Percentiles rank a stretch among this genome's conserved stretches.
phyloP scores from a whole-genome alignment of 2,888 invertebrate genomes.

The Amphipoea lucens region DNA sequence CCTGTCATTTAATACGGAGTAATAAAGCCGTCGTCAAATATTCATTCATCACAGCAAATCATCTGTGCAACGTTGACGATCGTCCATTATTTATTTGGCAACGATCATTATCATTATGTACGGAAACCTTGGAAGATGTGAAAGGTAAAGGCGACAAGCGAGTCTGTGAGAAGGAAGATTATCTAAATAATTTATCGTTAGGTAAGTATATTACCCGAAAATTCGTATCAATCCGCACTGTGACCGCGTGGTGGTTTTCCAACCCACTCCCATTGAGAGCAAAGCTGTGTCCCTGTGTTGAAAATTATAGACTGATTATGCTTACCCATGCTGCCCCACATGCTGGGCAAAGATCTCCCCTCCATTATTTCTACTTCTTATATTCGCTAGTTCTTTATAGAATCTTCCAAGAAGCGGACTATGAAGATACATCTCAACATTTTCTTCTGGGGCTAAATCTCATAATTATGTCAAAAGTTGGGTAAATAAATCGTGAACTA shows the following conservation, averaged over 20 bases:
- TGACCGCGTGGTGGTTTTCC: background rate
- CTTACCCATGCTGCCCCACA: background rate
- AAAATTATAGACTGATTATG: background rate
- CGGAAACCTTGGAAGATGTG: constrained; percentile 66
- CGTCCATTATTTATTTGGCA: constrained; percentile 86
- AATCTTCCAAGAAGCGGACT: background rate
- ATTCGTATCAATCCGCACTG: background rate
- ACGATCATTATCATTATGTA: constrained; percentile 81
- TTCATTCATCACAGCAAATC: constrained; percentile 85
- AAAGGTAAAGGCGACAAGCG: constrained; percentile 57
- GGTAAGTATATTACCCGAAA: background rate
- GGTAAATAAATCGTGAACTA: background rate
- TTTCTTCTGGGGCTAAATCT: background rate
- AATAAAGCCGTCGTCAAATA: constrained; percentile 67
- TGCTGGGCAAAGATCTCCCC: background rate
- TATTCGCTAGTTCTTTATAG: background rate
- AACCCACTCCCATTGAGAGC: background rate
- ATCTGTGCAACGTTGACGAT: constrained; percentile 68
- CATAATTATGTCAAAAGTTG: too few relatives aligned
- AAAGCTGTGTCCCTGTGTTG: background rate
- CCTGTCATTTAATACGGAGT: constrained; percentile 58
- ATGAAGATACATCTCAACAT: background rate
- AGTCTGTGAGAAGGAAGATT: background rate
- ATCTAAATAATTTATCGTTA: background rate
- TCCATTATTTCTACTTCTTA: background rate